Evolutionary conservation across 2,888 invertebrate genomes (phyloP), one percentile per base, ranked within the genome.

Genomic region (Holacanthella duospinosa): DNA sequence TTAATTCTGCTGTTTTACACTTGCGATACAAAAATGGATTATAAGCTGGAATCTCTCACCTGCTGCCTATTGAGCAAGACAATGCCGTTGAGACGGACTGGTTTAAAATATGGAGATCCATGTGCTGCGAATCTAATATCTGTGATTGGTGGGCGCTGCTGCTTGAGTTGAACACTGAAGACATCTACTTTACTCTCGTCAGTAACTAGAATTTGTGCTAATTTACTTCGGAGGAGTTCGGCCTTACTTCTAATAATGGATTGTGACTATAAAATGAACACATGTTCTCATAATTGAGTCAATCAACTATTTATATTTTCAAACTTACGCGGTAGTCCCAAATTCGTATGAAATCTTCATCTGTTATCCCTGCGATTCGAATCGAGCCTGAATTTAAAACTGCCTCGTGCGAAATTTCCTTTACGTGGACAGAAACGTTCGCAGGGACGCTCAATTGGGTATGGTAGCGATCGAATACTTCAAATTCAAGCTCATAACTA

Each of bases 301-400:
- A 55, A 25, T 55, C 12, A 26, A 26, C 12, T 25, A 21, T 25
- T 57, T 57, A 29, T 28, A 36, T 9, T 16, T 36, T 36, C 6
- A 36, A 27, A 28, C 25, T 57, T 55, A 78, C 79, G 74, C 88
- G 87, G 77, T 93, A 93, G 79, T 92, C 89, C 93, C 92, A 93
- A 12, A 93, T 89, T 67, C 93, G 82, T 68, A 97, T 90, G 75
- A 96, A 97, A 77, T 96, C 93, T 78, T 96, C 95, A 75, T 95
- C 95, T 0, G 93, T 89, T 75, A 94, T 89, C 44, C 94, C 95
- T 29, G 90, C 86, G 75, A 97, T 85, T 71, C 96, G 81, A 61
- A 97, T 86, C 0, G 95, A 96, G 1, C 95, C 96, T 0, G 95
- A 94, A 79, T 95, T 96, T 58, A 90, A 82, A 24, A 97, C 91